phyloP scores from a whole-genome alignment of 2,888 invertebrate genomes.

The Ephialtes manifestator region DNA sequence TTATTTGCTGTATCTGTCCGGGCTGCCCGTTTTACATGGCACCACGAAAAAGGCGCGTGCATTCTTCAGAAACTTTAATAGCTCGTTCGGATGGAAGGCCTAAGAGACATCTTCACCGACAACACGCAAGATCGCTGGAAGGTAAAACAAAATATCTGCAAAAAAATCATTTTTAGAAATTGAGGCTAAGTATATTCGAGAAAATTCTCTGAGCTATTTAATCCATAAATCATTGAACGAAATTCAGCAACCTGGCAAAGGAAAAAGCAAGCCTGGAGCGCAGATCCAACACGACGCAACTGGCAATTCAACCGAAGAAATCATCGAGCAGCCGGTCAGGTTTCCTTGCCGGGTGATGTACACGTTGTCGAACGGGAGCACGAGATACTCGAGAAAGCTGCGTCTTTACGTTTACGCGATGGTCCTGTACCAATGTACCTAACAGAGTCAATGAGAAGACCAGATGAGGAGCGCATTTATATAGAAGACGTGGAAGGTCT shows the following conservation, averaged over 20 bases:
- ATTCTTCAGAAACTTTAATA: slow-evolving; percentile 83
- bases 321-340: slow-evolving; percentile 80
- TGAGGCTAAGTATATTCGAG: neutral
- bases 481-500: slow-evolving; percentile 72
- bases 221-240: neutral
- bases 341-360: slow-evolving; percentile 83
- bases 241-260: slow-evolving; percentile 75
- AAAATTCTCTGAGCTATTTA: neutral
- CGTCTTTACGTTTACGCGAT: slow-evolving; percentile 73
- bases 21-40: slow-evolving; percentile 94
- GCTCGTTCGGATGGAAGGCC: slow-evolving; percentile 80
- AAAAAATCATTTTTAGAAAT: neutral
- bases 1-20: slow-evolving; percentile 94
- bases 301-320: slow-evolving; percentile 92
- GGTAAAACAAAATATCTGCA: slow-evolving; percentile 68
- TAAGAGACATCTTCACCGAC: slow-evolving; percentile 81
- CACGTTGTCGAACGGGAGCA: slow-evolving; percentile 72
- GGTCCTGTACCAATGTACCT: slow-evolving; percentile 70
- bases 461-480: slow-evolving; percentile 63
- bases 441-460: slow-evolving; percentile 63
- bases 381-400: slow-evolving; percentile 66
- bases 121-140: slow-evolving; percentile 74
- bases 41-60: slow-evolving; percentile 87
- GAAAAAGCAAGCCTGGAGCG: slow-evolving; percentile 94
- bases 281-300: slow-evolving; percentile 89